Evolutionary conservation across 2,888 invertebrate genomes (phyloP).

Genomic region (Hymenopus coronatus): DNA sequence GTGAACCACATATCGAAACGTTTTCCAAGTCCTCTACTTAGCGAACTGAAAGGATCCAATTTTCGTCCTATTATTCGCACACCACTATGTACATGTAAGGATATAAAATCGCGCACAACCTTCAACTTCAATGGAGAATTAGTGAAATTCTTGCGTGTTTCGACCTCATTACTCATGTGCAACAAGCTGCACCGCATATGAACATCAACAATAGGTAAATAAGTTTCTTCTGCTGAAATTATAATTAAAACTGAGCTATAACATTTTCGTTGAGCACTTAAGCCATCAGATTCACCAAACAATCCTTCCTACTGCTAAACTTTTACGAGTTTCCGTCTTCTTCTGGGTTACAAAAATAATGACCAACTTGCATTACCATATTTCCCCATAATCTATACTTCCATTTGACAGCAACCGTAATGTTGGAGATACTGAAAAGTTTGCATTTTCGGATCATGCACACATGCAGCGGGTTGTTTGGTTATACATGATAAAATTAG

Average conservation of each 20-base stretch:
- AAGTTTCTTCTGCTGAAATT: not conserved
- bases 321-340: not conserved
- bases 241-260: not conserved
- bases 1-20: conserved; percentile 38
- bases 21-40: conserved; percentile 15
- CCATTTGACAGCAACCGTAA: not conserved
- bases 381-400: not conserved
- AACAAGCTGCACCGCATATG: not conserved
- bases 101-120: not conserved
- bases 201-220: not conserved
- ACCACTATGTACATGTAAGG: not conserved
- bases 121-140: not conserved
- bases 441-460: not conserved
- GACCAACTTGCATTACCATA: not conserved
- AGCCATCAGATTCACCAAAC: not conserved
- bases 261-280: not conserved
- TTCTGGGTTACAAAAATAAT: not conserved
- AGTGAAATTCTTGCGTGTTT: not conserved
- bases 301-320: too few species aligned
- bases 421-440: not conserved
- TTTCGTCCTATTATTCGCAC: conserved; percentile 1
- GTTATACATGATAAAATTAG: not conserved
- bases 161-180: conserved; percentile 25
- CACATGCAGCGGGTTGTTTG: not conserved
- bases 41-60: conserved; percentile 20